Conservation (phyloP, 2,888 invertebrate genomes). For the Chrysolina americana region DNA sequence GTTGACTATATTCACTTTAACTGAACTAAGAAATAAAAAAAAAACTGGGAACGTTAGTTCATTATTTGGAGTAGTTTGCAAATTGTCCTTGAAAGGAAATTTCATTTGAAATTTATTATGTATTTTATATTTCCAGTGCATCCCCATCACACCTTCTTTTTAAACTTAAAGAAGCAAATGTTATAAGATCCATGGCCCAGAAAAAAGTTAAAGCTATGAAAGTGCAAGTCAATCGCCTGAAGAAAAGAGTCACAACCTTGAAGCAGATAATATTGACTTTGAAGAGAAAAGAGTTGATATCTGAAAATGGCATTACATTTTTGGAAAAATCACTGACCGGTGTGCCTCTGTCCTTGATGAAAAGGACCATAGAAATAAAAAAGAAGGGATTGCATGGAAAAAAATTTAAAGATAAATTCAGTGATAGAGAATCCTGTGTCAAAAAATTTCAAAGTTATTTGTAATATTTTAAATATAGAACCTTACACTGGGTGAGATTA, state of each 20-base stretch:
- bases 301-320: conserved; percentile 29
- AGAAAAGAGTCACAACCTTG: conserved; percentile 20
- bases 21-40: too few species aligned
- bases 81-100: too few species aligned
- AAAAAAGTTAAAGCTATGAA: conserved; percentile 21
- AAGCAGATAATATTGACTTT: conserved; percentile 24
- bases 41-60: too few species aligned
- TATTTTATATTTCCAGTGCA: conserved; percentile 21
- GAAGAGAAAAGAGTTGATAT: conserved; percentile 21
- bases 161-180: conserved; percentile 16
- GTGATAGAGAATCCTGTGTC: too few species aligned
- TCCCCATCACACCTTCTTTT: conserved; percentile 14
- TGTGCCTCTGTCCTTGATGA: conserved; percentile 25
- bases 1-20: too few species aligned
- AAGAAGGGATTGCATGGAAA: too few species aligned
- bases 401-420: conserved; percentile 23
- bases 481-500: too few species aligned
- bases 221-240: conserved; percentile 4
- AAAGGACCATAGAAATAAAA: conserved; percentile 22
- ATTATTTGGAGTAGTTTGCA: too few species aligned
- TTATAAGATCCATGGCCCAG: conserved; percentile 6
- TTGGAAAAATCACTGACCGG: conserved; percentile 25
- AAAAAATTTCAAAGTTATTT: too few species aligned
- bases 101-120: too few species aligned
- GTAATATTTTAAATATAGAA: too few species aligned